Evolutionary conservation across 23 tunicate species (phyloP).

Genomic region (Halocynthia roretzi): DNA sequence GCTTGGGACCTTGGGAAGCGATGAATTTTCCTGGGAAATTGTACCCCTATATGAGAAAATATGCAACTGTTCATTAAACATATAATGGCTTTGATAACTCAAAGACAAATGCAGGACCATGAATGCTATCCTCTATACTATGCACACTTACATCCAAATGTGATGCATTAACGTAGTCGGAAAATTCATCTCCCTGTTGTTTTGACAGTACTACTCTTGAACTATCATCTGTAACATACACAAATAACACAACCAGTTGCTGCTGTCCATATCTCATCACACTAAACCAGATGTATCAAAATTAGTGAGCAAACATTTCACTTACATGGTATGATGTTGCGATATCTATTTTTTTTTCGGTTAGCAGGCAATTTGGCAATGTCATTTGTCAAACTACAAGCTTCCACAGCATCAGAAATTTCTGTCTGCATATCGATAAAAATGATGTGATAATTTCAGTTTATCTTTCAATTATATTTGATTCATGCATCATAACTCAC

Average conservation of each 20-base stretch:
- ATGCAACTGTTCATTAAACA: neutral
- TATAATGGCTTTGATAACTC: neutral
- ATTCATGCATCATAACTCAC: neutral
- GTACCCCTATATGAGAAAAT: conserved; percentile 10
- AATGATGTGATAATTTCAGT: neutral
- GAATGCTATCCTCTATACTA: neutral
- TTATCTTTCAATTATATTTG: neutral
- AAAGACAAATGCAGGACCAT: neutral
- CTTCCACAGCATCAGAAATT: neutral
- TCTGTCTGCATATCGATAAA: neutral
- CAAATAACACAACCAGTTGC: neutral
- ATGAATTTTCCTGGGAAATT: conserved; percentile 12
- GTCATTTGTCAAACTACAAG: conserved; percentile 6
- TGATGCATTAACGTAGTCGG: conserved; percentile 37
- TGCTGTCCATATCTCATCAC: neutral
- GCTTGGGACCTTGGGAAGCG: conserved; percentile 42
- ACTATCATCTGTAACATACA: conserved; percentile 12
- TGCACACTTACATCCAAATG: conserved; percentile 25
- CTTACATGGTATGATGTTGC: conserved; percentile 25
- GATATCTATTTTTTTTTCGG: conserved; percentile 1
- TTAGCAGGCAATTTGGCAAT: conserved; percentile 14
- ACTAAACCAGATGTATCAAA: neutral
- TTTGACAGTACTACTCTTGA: conserved; percentile 20
- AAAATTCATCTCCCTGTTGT: conserved; percentile 26
- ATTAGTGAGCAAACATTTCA: neutral